Percentiles rank a stretch among this genome's conserved stretches.
These are phyloP conservation scores for Grapholita molesta DNA, from an alignment of 1,140 invertebrate species.

Conservation along the genomic window DNA sequence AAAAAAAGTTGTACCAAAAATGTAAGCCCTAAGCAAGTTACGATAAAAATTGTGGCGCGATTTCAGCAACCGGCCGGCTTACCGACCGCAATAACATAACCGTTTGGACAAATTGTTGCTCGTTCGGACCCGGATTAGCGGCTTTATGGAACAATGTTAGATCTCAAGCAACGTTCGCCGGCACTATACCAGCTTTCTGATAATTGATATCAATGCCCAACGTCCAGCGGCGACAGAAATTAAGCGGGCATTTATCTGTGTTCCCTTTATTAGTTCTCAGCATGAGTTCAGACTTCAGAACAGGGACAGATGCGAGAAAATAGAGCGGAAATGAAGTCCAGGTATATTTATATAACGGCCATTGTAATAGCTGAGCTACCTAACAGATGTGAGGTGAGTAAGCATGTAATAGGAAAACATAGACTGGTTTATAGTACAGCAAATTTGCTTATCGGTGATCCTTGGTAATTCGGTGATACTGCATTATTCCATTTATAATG, in stretches of 20 bases:
- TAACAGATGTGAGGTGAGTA: not conserved
- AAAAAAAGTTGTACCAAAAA: constrained; percentile 23
- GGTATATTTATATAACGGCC: constrained; percentile 7
- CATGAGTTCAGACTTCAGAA: constrained; percentile 35
- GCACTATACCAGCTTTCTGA: constrained; percentile 44
- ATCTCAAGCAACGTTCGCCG: constrained; percentile 27
- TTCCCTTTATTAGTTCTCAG: constrained; percentile 47
- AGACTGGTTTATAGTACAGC: too few relatives aligned
- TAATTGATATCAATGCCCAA: constrained; percentile 71
- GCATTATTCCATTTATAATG: too few relatives aligned
- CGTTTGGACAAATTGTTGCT: constrained; percentile 72
- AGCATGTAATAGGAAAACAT: too few relatives aligned
- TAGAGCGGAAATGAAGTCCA: constrained; percentile 28
- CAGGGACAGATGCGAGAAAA: constrained; percentile 22
- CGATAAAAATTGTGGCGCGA: constrained; percentile 52
- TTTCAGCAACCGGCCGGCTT: constrained; percentile 36
- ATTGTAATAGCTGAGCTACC: not conserved
- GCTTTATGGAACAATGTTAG: constrained; percentile 60
- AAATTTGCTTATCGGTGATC: too few relatives aligned
- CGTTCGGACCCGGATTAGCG: constrained; percentile 62
- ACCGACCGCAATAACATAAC: constrained; percentile 73
- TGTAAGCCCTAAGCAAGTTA: constrained; percentile 36
- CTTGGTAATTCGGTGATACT: too few relatives aligned
- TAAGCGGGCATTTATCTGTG: constrained; percentile 52
- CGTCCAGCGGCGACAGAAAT: constrained; percentile 47